Conservation (phyloP, 2,888 invertebrate genomes). For the Volucella inflata region DNA sequence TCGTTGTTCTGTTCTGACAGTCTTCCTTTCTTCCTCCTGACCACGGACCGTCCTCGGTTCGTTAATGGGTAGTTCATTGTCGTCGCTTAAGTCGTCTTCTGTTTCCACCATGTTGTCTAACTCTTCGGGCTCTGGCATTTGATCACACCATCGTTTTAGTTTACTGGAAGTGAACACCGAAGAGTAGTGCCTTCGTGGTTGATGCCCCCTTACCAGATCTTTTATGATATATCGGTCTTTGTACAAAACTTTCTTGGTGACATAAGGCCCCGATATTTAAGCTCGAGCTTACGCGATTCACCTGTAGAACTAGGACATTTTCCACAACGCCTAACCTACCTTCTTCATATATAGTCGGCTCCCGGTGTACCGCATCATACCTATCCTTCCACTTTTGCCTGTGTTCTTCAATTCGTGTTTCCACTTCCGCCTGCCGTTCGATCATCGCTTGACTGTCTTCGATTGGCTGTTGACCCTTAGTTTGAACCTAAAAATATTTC, state of each 20-base stretch:
- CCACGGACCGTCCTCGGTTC: neutral
- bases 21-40: too few species aligned
- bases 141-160: slow-evolving; percentile 7
- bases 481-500: too few species aligned
- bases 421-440: slow-evolving; percentile 1
- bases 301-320: too few species aligned
- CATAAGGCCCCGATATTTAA: neutral
- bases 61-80: neutral
- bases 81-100: slow-evolving; percentile 1
- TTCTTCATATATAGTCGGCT: too few species aligned
- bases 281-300: too few species aligned
- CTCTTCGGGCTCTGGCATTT: neutral
- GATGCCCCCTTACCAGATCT: slow-evolving; percentile 4
- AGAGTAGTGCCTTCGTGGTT: slow-evolving; percentile 1
- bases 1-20: too few species aligned
- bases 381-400: too few species aligned
- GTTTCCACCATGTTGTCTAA: slow-evolving; percentile 9
- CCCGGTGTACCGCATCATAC: too few species aligned
- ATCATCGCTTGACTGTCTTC: slow-evolving; percentile 11
- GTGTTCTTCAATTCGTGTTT: neutral
- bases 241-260: slow-evolving; percentile 8
- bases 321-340: too few species aligned
- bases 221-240: slow-evolving; percentile 1
- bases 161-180: slow-evolving; percentile 12
- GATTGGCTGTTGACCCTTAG: slow-evolving; percentile 3